Evolutionary conservation across 2,888 invertebrate species (phyloP), one percentile per base, ranked within the genome.

Genomic region (Cybosia mesomella): DNA sequence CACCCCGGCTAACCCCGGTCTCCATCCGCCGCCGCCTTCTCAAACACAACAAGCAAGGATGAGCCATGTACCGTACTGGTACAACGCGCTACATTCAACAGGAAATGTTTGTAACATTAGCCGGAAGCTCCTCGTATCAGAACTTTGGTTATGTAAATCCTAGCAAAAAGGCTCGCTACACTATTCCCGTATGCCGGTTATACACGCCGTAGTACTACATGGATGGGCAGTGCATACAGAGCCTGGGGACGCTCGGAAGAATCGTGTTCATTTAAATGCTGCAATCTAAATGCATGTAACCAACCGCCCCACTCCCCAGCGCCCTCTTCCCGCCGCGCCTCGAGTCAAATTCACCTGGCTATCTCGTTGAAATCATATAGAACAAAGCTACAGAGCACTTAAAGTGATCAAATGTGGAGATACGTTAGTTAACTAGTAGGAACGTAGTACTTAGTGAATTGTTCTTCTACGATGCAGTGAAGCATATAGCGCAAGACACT

Each of bases 241-340:
- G 18, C 28, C 15, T 0, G 1, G 15, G 22, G n/a, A 9, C 22
- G 60, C 28, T 43, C n/a, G 58, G 24, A 70, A 72, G 64, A 71
- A 75, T 72, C 34, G 70, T 68, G 54, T 73, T 74, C 68, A 74
- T 73, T 75, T 69, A 75, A 80, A 77, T 70, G 67, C 72, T 57
- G 69, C 76, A 72, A 80, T 79, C 66, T 77, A 80, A 77, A 77
- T 76, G 77, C 76, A 76, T 73, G 71, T 71, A 66, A 67, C 69
- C 68, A n/a, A 39, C 34, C 58, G 10, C 54, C 36, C 15, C 18
- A 21, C 32, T 43, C 36, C 36, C 21, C 1, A 9, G 21, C 22
- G 8, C 24, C 11, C 39, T 18, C 32, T 24, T 15, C 34, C 21
- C 55, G 53, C 1, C 15, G 2, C 43, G 9, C 62, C 32, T 22